Conservation (phyloP, 2,797 vertebrate genomes). For the Sebastes glaucus region DNA sequence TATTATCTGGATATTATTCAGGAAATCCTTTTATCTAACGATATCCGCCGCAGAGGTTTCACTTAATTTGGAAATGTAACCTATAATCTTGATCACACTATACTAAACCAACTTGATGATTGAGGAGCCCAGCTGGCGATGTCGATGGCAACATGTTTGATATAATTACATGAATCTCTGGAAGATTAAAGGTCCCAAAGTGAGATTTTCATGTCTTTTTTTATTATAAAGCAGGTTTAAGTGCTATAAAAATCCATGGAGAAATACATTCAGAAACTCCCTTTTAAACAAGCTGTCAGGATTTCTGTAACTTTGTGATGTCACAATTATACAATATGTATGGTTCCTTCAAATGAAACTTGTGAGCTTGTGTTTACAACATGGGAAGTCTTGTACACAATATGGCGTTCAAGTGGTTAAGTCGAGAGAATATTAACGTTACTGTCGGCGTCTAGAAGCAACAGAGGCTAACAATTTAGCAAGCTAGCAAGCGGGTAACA, state of each 20-base stretch:
- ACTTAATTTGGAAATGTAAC: conserved; percentile 52
- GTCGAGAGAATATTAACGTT: no score
- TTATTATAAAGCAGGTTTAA: background rate
- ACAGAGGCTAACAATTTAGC: no score
- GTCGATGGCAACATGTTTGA: background rate
- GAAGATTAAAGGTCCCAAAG: background rate
- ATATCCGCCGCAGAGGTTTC: conserved; percentile 50
- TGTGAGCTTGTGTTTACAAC: no score
- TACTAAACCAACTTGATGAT: conserved; percentile 25
- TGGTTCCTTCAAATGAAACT: no score
- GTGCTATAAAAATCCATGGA: background rate
- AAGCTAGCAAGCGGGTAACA: no score
- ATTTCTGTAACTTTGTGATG: background rate
- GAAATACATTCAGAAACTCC: background rate
- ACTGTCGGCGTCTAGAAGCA: no score
- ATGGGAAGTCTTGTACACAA: no score
- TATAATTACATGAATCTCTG: background rate
- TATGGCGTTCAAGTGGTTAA: no score
- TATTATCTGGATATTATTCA: conserved; percentile 71
- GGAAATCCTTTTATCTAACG: conserved; percentile 78
- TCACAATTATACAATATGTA: no score
- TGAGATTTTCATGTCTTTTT: background rate
- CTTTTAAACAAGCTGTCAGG: background rate
- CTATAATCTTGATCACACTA: conserved; percentile 46
- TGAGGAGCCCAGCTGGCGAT: conserved; percentile 16